Evolutionary conservation across 2,113 vertebrate species (phyloP).

Genomic region (Leucosticte australis): DNA sequence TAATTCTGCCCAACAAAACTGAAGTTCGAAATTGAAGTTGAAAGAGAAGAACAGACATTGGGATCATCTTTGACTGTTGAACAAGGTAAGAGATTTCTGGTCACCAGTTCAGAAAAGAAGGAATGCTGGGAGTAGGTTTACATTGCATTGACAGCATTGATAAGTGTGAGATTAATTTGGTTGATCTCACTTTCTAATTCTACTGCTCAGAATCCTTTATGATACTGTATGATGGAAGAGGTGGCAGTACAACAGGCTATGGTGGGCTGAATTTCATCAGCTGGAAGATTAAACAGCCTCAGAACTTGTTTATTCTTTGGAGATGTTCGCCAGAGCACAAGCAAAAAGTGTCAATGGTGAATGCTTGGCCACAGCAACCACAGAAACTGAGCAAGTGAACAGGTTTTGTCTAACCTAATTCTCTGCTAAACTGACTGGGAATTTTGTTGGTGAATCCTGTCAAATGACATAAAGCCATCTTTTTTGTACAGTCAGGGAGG

Average conservation of each 20-base stretch:
- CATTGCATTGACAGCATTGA: background rate
- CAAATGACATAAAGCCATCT: background rate
- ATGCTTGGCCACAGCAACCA: background rate
- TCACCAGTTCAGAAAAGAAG: background rate
- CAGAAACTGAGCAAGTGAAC: background rate
- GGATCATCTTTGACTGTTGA: background rate
- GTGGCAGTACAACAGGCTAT: rapidly evolving
- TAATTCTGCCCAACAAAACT: background rate
- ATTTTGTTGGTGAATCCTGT: background rate
- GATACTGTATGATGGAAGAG: background rate
- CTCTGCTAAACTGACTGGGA: background rate
- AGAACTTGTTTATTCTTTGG: background rate
- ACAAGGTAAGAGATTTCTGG: background rate
- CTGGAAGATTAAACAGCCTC: background rate
- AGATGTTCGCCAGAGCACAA: background rate
- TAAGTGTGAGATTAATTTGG: background rate
- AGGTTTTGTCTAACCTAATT: background rate
- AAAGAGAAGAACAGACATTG: background rate
- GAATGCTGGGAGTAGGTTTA: background rate
- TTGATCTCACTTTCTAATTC: background rate
- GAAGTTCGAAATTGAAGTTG: background rate
- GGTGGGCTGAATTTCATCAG: background rate
- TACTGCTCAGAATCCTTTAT: background rate
- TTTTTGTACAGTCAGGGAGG: background rate
- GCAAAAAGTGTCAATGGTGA: rapidly evolving